Conservation (phyloP, 35 echinoderm and acorn worm genomes). For the Chiridota heheva region DNA sequence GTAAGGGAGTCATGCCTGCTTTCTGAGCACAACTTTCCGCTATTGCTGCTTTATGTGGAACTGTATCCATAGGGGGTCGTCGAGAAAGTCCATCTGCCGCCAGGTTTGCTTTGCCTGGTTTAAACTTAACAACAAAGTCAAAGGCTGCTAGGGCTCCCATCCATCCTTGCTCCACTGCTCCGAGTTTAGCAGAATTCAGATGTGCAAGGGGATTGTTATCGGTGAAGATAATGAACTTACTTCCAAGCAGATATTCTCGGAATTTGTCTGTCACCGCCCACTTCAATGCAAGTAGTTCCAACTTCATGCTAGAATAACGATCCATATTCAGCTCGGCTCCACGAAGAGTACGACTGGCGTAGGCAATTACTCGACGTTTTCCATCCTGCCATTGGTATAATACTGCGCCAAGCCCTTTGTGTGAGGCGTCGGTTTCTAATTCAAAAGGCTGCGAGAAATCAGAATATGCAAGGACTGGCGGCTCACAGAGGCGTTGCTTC, state of each 20-base stretch:
- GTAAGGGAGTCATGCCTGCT: neutral
- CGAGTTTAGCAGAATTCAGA: conserved; percentile 44
- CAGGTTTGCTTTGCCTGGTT: conserved; percentile 36
- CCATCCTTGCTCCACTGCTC: conserved; percentile 55
- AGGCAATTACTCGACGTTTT: neutral
- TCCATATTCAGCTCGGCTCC: conserved; percentile 36
- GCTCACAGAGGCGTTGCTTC: neutral
- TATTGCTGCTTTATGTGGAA: neutral
- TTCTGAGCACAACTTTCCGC: neutral
- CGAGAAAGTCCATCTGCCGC: conserved; percentile 51
- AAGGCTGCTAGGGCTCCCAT: conserved; percentile 40
- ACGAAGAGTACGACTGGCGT: conserved; percentile 34
- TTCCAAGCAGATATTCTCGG: neutral
- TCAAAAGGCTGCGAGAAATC: conserved; percentile 30
- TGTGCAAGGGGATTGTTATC: conserved; percentile 53
- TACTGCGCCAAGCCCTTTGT: conserved; percentile 13
- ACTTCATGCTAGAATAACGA: conserved; percentile 31
- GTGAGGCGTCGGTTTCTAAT: conserved; percentile 30
- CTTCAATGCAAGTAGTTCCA: neutral
- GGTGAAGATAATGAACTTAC: conserved; percentile 32
- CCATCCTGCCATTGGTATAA: conserved; percentile 23
- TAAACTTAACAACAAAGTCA: conserved; percentile 48
- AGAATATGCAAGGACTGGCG: conserved; percentile 42
- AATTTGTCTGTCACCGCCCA: conserved; percentile 34
- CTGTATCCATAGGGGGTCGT: neutral